Evolutionary conservation across 1,140 invertebrate genomes (phyloP), one percentile per base, ranked within the genome.

Genomic region (Lucilia sericata): DNA sequence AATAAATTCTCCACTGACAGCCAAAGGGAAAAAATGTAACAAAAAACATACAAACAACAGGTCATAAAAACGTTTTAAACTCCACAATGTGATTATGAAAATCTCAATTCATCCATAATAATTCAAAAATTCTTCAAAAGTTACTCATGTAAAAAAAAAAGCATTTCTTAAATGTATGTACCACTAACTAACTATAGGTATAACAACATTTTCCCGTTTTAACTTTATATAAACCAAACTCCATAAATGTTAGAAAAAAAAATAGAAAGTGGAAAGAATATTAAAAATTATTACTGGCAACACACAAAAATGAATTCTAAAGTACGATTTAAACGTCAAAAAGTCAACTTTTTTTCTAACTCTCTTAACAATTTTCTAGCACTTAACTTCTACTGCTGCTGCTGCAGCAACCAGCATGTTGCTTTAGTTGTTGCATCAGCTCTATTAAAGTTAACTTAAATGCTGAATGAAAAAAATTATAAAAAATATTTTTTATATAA

Each of bases 71-170:
- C 36, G 75, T 4, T 47, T 42, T 4, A n/a, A 8, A 47, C 14
- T 8, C 75, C 14, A 17, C 25, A 74, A 25, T 21, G 4, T 75
- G 74, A 34, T 78, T 36, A 42, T 42, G 42, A 80, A 80, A 80
- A 80, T 80, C 76, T 12, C n/a, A 80, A 49, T 80, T 80, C 76
- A 80, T 51, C 10, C 42, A 49, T 47, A 80, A 80, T 80, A 80
- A 80, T 80, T 80, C 76, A 80, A 80, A 80, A 51, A 80, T 80
- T 80, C 42, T 80, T 49, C 76, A 21, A 80, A 80, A 80, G 76
- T 80, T 80, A 80, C 47, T 49, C 76, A 80, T 49, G 76, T 30
- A 80, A 49, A 19, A 80, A 30, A 21, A 51, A 49, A 80, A 80
- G n/a, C 17, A n/a, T 55, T 13, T 55, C 51, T 55, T 55, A 4